phyloP scores from a whole-genome alignment of 2,888 invertebrate genomes.

The Agrotis exclamationis region DNA sequence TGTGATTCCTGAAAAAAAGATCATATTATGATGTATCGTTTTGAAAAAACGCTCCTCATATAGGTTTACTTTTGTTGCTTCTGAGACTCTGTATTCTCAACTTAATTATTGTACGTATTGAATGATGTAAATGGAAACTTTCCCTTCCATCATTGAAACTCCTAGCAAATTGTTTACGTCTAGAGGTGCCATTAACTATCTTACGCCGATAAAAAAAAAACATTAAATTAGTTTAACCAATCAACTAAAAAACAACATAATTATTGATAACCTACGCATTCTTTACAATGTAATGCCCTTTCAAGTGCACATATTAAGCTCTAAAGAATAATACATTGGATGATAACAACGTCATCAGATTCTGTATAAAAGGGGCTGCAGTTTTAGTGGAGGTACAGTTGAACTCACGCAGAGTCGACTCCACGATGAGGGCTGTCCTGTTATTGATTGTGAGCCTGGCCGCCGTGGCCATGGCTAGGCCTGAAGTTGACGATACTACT shows the following conservation, averaged over 20 bases:
- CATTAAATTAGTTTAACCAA: constrained; percentile 34
- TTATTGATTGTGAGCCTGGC: constrained; percentile 80
- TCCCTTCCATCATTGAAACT: not conserved
- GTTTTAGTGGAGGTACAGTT: constrained; percentile 74
- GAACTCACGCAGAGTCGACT: constrained; percentile 74
- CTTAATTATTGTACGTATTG: not conserved
- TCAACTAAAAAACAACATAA: constrained; percentile 42
- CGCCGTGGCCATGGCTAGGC: constrained; percentile 82
- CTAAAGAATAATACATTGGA: constrained; percentile 45
- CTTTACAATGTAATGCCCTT: constrained; percentile 56
- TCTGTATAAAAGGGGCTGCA: constrained; percentile 74
- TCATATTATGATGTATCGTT: too few relatives aligned
- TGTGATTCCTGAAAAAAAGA: too few relatives aligned
- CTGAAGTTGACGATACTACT: constrained; percentile 76
- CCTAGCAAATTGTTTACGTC: not conserved
- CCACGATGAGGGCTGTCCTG: constrained; percentile 82
- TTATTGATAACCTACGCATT: constrained; percentile 53
- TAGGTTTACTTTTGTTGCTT: too few relatives aligned
- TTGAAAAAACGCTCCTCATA: too few relatives aligned
- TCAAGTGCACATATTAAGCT: constrained; percentile 41
- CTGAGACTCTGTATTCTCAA: too few relatives aligned
- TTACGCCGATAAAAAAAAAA: constrained; percentile 19
- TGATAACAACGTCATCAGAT: constrained; percentile 41
- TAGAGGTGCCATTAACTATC: constrained; percentile 24
- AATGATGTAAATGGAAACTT: not conserved